These are phyloP conservation scores for Stichodactyla helianthus DNA, from an alignment of 64 coral and sea anemone species.

Conservation along the genomic window DNA sequence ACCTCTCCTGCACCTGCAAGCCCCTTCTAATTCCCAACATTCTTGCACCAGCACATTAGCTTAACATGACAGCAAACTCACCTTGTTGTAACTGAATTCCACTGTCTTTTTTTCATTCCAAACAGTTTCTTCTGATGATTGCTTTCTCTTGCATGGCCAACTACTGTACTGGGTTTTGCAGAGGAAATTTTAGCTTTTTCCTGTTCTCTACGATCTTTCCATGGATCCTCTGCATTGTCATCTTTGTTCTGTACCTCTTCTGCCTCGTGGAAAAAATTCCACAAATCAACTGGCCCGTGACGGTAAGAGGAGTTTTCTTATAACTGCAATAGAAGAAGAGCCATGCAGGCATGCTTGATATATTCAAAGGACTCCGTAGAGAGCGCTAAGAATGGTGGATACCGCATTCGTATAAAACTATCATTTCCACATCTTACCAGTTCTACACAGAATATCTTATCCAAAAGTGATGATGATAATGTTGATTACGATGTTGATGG, in stretches of 20 bases:
- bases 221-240: conserved; percentile 27
- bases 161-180: neutral
- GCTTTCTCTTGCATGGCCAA: conserved; percentile 12
- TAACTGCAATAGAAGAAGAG: too few species aligned
- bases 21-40: too few species aligned
- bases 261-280: conserved; percentile 12
- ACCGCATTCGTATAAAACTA: too few species aligned
- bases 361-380: too few species aligned
- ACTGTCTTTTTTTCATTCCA: neutral
- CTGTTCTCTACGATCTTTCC: conserved; percentile 18
- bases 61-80: neutral
- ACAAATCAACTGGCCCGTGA: neutral
- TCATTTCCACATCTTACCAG: too few species aligned
- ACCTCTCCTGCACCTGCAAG: too few species aligned
- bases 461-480: neutral
- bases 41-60: too few species aligned
- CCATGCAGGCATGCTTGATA: too few species aligned
- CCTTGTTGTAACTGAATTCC: neutral
- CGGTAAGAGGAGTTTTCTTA: neutral
- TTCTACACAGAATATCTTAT: too few species aligned
- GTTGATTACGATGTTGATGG: neutral
- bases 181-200: neutral
- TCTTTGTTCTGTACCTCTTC: conserved; percentile 4
- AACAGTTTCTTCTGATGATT: conserved; percentile 24
- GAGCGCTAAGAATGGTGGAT: too few species aligned